Conservation (phyloP, 2,797 vertebrate species). For the Acrossocheilus fasciatus region DNA sequence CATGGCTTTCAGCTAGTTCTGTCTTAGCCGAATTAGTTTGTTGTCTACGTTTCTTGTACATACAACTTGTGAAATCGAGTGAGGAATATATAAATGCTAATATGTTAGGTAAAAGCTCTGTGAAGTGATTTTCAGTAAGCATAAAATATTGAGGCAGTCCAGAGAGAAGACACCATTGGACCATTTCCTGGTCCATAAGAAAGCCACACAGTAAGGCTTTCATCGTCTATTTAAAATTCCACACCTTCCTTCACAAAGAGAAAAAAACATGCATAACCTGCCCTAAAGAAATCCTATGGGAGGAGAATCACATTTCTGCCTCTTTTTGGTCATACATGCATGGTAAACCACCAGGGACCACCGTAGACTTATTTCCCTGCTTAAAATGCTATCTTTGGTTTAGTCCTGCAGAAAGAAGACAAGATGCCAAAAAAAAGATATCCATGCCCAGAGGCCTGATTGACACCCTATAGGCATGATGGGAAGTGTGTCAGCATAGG, state of each 20-base stretch:
- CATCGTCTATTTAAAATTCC: constrained; percentile 29
- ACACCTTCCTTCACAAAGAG: constrained; percentile 37
- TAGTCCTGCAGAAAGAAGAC: constrained; percentile 14
- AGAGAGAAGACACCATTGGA: constrained; percentile 4
- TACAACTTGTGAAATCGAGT: neutral
- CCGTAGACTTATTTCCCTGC: constrained; percentile 19
- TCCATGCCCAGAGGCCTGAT: constrained; percentile 9
- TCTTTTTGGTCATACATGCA: constrained; percentile 46
- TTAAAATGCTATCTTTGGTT: constrained; percentile 25
- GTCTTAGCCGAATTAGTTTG: neutral
- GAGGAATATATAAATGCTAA: constrained; percentile 7
- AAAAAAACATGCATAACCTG: constrained; percentile 37
- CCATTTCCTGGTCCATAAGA: constrained; percentile 31
- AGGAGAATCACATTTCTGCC: constrained; percentile 37
- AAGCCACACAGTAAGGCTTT: neutral
- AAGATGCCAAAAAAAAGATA: neutral
- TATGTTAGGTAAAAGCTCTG: neutral
- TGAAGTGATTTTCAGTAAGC: constrained; percentile 39
- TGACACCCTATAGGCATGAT: neutral
- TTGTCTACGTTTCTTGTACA: neutral
- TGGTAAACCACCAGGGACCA: constrained; percentile 25
- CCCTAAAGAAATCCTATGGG: constrained; percentile 40
- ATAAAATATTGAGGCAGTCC: constrained; percentile 38
- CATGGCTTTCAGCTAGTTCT: neutral
- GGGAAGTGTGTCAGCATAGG: neutral